A percentile compares a stretch with the other conserved stretches of the same genome.
These are phyloP conservation scores for Drosophila pectinifera DNA, from an alignment of 1,140 invertebrate genomes.

Conservation along the genomic window DNA sequence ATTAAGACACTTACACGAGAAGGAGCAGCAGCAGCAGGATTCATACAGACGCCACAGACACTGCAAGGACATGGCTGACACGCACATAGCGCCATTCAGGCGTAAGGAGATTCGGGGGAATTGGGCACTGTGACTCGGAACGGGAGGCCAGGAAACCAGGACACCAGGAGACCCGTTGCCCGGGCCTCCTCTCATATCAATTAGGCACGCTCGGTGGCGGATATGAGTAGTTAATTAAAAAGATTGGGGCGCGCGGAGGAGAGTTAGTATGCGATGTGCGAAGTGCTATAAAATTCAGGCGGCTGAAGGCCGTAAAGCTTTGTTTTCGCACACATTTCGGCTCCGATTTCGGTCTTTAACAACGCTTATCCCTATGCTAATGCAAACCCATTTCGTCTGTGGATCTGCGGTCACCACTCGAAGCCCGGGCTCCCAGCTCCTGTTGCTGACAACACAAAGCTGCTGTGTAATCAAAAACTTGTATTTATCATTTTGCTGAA, in stretches of 20 bases:
- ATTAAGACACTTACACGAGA: conserved; percentile 60
- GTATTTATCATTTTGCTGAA: conserved; percentile 75
- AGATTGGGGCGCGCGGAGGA: conserved; percentile 59
- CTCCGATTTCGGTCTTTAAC: conserved; percentile 52
- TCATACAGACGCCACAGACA: conserved; percentile 12
- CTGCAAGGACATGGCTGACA: conserved; percentile 30
- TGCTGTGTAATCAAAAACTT: conserved; percentile 81
- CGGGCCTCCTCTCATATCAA: conserved; percentile 60
- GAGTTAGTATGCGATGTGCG: conserved; percentile 49
- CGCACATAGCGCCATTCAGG: conserved; percentile 48
- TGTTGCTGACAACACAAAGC: conserved; percentile 44
- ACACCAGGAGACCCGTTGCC: conserved; percentile 21
- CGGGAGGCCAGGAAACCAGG: neutral
- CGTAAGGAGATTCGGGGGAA: conserved; percentile 5
- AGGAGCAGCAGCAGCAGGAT: conserved; percentile 7
- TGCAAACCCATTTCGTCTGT: conserved; percentile 35
- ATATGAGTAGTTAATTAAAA: conserved; percentile 84
- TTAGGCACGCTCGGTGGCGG: conserved; percentile 73
- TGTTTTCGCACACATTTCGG: conserved; percentile 41
- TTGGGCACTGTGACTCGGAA: too few relatives aligned
- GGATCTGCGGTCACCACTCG: conserved; percentile 39
- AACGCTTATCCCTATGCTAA: conserved; percentile 62
- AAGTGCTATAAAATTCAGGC: conserved; percentile 41
- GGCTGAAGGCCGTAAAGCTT: conserved; percentile 8
- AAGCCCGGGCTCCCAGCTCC: conserved; percentile 38